Percentiles rank a stretch among this genome's conserved stretches.
Conservation (phyloP, 2,797 vertebrate species). For the Melanotaenia maccullochi region DNA sequence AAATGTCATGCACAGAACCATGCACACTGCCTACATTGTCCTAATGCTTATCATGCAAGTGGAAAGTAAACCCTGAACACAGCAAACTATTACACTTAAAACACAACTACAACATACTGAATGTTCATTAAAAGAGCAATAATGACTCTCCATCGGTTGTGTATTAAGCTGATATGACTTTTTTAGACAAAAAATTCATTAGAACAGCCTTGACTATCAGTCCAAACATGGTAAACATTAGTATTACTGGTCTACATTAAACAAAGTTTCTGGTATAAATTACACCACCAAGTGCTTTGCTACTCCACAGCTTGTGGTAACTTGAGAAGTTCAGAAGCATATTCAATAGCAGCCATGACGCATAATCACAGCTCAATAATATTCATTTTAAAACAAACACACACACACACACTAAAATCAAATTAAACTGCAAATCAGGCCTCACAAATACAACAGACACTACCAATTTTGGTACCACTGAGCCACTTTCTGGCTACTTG, state of each 20-base stretch:
- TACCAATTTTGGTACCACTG: background rate
- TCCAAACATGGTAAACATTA: background rate
- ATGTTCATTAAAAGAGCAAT: no score
- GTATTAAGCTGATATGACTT: background rate
- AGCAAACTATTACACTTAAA: no score
- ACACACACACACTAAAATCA: background rate
- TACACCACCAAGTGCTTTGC: background rate
- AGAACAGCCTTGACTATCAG: background rate
- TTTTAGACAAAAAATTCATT: background rate
- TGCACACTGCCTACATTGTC: background rate
- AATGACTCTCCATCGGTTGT: background rate
- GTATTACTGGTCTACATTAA: background rate
- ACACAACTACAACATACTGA: no score
- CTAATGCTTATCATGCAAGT: background rate
- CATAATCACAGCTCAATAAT: background rate
- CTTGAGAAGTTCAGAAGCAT: background rate
- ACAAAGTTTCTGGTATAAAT: background rate
- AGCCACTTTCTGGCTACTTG: constrained; percentile 10
- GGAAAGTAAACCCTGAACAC: background rate
- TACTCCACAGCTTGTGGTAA: background rate
- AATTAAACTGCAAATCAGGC: background rate
- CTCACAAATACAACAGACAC: background rate
- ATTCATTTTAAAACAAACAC: background rate
- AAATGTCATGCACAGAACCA: no score
- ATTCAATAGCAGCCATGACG: background rate